These are phyloP conservation scores for Dendropsophus ebraccatus DNA, from an alignment of 2,113 vertebrate species.

Conservation along the genomic window DNA sequence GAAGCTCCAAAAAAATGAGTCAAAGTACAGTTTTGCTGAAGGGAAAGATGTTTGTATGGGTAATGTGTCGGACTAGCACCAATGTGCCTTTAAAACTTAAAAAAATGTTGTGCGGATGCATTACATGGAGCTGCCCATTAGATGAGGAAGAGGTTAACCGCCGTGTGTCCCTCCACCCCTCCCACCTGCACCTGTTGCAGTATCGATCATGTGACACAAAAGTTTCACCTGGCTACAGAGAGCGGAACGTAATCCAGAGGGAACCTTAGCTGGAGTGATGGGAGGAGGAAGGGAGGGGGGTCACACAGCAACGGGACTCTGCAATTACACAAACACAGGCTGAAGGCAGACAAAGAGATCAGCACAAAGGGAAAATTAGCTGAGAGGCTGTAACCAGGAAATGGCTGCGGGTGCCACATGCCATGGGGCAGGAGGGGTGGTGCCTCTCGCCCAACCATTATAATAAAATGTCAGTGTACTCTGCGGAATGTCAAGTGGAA, in stretches of 20 bases:
- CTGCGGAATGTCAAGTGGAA: neutral
- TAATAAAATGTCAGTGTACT: neutral
- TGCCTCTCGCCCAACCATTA: neutral
- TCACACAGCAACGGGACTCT: conserved; percentile 36
- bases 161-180: neutral
- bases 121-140: neutral
- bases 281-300: conserved; percentile 33
- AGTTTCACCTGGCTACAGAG: conserved; percentile 55
- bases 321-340: conserved; percentile 49
- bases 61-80: neutral
- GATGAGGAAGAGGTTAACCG: conserved; percentile 52
- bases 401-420: conserved; percentile 16
- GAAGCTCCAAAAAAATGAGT: neutral
- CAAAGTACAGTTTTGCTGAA: neutral
- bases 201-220: conserved; percentile 54
- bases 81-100: neutral
- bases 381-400: conserved; percentile 42
- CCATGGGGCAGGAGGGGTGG: neutral
- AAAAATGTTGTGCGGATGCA: neutral
- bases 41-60: neutral
- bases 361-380: conserved; percentile 21
- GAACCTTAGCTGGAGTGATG: conserved; percentile 30
- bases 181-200: conserved; percentile 48
- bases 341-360: conserved; percentile 1
- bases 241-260: conserved; percentile 32